phyloP scores from a whole-genome alignment of 2,113 vertebrate species.

The Zosterops borbonicus region DNA sequence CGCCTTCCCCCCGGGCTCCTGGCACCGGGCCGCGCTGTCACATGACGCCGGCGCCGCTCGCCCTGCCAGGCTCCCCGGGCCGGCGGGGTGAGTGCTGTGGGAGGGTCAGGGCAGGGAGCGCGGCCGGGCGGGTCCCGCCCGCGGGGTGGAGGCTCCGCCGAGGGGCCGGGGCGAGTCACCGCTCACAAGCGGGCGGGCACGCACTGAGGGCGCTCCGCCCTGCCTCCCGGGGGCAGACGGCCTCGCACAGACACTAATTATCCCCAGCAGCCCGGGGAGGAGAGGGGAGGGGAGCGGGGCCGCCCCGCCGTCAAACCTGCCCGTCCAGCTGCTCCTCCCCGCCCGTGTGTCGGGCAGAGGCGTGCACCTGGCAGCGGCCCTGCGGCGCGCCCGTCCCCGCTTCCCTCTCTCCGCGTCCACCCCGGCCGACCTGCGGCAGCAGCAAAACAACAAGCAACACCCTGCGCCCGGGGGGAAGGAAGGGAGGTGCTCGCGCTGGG shows the following conservation, averaged over 20 bases:
- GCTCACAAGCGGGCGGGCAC: constrained; percentile 16
- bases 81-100: constrained; percentile 49
- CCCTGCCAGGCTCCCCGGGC: constrained; percentile 59
- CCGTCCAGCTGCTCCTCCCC: constrained; percentile 58
- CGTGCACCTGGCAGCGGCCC: constrained; percentile 50
- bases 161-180: constrained; percentile 28
- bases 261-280: constrained; percentile 34
- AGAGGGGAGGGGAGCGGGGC: not conserved
- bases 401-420: constrained; percentile 7
- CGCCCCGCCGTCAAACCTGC: constrained; percentile 40
- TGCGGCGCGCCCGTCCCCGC: not conserved
- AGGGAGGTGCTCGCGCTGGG: constrained; percentile 67
- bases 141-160: constrained; percentile 50
- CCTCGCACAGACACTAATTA: constrained; percentile 66
- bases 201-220: constrained; percentile 52
- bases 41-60: constrained; percentile 49
- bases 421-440: constrained; percentile 12
- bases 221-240: constrained; percentile 67
- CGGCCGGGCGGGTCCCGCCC: constrained; percentile 55
- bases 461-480: constrained; percentile 70
- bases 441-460: constrained; percentile 47
- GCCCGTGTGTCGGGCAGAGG: constrained; percentile 40
- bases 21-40: constrained; percentile 58
- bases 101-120: constrained; percentile 56
- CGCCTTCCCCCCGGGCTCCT: constrained; percentile 31